Conservation (phyloP, 2,113 vertebrate species). For the Carassius gibelio region DNA sequence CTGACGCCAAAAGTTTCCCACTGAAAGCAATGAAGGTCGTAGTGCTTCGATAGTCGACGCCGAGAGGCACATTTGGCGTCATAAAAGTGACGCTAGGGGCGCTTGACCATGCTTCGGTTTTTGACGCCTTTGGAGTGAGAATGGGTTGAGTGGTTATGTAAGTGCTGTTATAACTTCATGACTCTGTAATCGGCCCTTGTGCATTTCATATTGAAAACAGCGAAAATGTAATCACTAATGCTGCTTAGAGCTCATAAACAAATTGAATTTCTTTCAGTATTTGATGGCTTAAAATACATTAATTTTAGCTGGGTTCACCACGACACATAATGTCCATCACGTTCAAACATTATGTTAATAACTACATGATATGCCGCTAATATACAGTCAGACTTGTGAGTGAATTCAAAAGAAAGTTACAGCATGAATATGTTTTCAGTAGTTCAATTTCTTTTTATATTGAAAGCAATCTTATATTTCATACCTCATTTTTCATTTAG, state of each 20-base stretch:
- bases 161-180: slow-evolving; percentile 19
- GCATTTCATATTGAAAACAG: slow-evolving; percentile 39
- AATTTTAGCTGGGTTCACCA: neutral
- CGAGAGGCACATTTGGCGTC: no score
- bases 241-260: slow-evolving; percentile 26
- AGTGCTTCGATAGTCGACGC: no score
- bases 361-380: neutral
- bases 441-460: slow-evolving; percentile 6
- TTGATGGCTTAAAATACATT: neutral
- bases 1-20: no score
- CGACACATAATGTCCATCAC: neutral
- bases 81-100: no score
- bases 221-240: slow-evolving; percentile 12
- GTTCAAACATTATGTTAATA: neutral
- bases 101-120: no score
- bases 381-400: neutral
- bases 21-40: no score
- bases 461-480: slow-evolving; percentile 12
- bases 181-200: slow-evolving; percentile 38
- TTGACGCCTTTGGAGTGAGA: no score
- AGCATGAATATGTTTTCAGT: neutral
- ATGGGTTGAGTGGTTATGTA: slow-evolving; percentile 19
- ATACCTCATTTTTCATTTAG: neutral
- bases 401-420: neutral
- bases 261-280: slow-evolving; percentile 32